phyloP scores from a whole-genome alignment of 2,113 vertebrate species.

The Eurypyga helias region DNA sequence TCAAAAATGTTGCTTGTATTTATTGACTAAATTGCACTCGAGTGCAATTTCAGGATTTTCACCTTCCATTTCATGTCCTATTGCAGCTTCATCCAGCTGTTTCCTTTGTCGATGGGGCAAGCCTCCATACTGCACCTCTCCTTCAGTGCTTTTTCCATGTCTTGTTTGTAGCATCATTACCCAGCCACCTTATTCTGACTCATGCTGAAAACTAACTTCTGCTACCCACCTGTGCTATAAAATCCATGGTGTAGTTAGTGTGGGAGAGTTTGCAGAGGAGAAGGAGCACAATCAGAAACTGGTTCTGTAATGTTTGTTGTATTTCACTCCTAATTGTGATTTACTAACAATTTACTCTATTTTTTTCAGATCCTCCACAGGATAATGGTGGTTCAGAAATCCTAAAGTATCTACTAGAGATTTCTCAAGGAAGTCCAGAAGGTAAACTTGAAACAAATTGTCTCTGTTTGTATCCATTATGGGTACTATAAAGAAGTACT shows the following conservation, averaged over 20 bases:
- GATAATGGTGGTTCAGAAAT: conserved; percentile 95
- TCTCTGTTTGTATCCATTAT: not conserved
- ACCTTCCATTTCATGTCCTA: not conserved
- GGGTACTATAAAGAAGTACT: not conserved
- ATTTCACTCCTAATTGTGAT: not conserved
- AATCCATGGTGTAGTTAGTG: not conserved
- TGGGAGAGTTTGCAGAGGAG: not conserved
- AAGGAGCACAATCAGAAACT: not conserved
- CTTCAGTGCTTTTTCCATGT: not conserved
- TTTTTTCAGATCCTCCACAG: conserved; percentile 88
- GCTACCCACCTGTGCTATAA: not conserved
- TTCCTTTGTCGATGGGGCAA: not conserved
- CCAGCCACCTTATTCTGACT: not conserved
- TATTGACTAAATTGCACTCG: not conserved
- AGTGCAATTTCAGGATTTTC: not conserved
- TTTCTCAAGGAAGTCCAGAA: conserved; percentile 91
- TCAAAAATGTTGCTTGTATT: not conserved
- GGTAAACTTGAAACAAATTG: conserved; percentile 71
- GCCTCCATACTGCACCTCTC: not conserved
- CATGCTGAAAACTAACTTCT: not conserved
- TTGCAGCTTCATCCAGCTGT: not conserved
- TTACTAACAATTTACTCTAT: not conserved
- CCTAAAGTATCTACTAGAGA: conserved; percentile 91
- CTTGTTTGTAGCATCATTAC: not conserved
- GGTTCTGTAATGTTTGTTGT: not conserved